Evolutionary conservation across 2,113 vertebrate species (phyloP).

Genomic region (Neopipo cinnamomea): DNA sequence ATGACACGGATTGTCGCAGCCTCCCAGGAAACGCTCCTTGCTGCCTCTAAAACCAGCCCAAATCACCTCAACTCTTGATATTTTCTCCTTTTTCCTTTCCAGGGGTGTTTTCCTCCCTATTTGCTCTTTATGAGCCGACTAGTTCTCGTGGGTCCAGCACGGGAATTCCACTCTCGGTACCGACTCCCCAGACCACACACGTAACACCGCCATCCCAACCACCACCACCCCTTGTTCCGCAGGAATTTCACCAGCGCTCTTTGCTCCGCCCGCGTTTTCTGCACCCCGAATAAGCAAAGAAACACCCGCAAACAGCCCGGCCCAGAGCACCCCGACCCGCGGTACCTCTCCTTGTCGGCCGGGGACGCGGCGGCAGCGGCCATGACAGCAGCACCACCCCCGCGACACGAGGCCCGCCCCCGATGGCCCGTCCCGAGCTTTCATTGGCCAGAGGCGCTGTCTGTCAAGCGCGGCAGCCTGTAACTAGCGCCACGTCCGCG

Average conservation of each 20-base stretch:
- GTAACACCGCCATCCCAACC: not conserved
- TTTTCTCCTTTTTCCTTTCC: no score
- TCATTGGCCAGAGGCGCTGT: accelerated
- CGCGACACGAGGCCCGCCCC: accelerated
- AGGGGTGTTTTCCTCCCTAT: no score
- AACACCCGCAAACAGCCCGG: not conserved
- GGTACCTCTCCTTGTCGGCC: not conserved
- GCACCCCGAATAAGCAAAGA: no score
- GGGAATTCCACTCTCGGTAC: not conserved
- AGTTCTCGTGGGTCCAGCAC: not conserved
- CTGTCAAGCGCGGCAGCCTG: not conserved
- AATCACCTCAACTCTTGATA: not conserved
- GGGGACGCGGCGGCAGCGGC: not conserved
- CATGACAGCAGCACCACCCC: accelerated
- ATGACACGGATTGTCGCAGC: not conserved
- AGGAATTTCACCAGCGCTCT: not conserved
- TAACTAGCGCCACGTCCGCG: accelerated
- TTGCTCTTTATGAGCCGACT: accelerated
- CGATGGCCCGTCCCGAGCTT: accelerated
- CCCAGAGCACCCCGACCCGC: not conserved
- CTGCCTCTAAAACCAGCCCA: not conserved
- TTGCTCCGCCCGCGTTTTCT: no score
- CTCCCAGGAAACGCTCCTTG: no score
- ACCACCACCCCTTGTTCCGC: not conserved
- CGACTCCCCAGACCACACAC: not conserved